Base-by-base conservation (phyloP, 2,113 vertebrate genomes). In the Phoenicopterus ruber region DNA sequence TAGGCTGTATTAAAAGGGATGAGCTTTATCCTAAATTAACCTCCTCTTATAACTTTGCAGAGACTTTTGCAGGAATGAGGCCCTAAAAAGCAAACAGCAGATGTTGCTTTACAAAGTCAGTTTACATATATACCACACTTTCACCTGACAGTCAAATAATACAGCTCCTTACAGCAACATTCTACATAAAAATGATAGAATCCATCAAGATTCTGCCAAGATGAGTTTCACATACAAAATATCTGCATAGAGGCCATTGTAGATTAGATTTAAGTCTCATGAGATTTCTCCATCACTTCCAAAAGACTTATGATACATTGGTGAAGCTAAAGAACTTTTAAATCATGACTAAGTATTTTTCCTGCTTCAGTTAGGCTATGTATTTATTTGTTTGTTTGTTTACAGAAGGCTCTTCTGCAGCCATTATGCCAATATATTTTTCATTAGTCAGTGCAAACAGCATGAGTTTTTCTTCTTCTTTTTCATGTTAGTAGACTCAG, bases 171-270 rank as follows among this genome's bases (percentile, higher is more conserved):
- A 86, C 20, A 95, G 92, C 74, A 97, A 95, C 29, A 83, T 92
- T 94, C 76, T 70, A 86, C 90, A 92, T 94, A 86, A 96, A 94
- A 97, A 96, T 84, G 47, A 90, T 67, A 90, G 73, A 93, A 90
- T 87, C 69, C 74, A 94, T 96, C 86, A 91, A 83, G 83, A 97
- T 96, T 90, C 95, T 98, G 94, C 91, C 91, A 92, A 96, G 92
- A 96, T 65, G 70, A 97, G 69, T 92, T 97, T 97, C 59, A 86
- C 55, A 72, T 65, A 92, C 71, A 85, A 97, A 97, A 90, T 91
- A 94, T 81, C 88, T 91, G 84, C 96, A 90, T 44, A 82, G 69
- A 96, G 96, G 78, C 71, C 31, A 62, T 93, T 90, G 85, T 44
- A 96, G 91, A 93, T 92, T 66, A 96, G 86, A 96, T 95, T 97